Conservation (phyloP, 1,140 invertebrate genomes). For the Drosophila truncata region DNA sequence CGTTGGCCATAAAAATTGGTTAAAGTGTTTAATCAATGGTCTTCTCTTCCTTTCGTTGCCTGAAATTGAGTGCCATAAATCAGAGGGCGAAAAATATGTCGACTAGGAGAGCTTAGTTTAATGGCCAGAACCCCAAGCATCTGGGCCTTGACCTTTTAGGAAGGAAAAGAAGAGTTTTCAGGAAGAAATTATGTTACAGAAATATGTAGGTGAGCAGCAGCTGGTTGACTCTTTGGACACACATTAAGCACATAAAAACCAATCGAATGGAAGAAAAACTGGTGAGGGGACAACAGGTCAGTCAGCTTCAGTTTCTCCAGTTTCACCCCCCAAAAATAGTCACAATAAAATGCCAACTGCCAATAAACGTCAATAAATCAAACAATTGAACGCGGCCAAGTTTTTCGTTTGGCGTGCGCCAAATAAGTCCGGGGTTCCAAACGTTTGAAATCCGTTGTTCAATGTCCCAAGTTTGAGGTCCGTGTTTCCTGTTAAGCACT, state of each 20-base stretch:
- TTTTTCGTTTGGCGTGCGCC: slow-evolving; percentile 62
- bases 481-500: background rate
- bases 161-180: slow-evolving; percentile 9
- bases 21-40: slow-evolving; percentile 67
- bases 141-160: slow-evolving; percentile 64
- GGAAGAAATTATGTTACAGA: slow-evolving; percentile 13
- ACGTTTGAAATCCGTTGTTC: background rate
- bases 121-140: slow-evolving; percentile 16
- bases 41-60: slow-evolving; percentile 12
- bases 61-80: slow-evolving; percentile 77
- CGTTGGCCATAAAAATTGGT: slow-evolving; percentile 38
- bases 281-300: background rate
- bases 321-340: slow-evolving; percentile 43
- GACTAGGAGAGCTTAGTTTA: slow-evolving; percentile 25
- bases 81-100: slow-evolving; percentile 58
- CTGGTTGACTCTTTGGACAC: background rate
- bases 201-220: slow-evolving; percentile 5
- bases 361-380: slow-evolving; percentile 81
- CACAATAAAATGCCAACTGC: slow-evolving; percentile 82
- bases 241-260: slow-evolving; percentile 63
- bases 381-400: slow-evolving; percentile 74
- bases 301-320: background rate
- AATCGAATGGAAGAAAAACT: slow-evolving; percentile 58
- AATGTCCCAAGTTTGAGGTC: background rate
- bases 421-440: slow-evolving; percentile 60